phyloP scores from a whole-genome alignment of 2,113 vertebrate genomes.

The Cichladusa arquata region DNA sequence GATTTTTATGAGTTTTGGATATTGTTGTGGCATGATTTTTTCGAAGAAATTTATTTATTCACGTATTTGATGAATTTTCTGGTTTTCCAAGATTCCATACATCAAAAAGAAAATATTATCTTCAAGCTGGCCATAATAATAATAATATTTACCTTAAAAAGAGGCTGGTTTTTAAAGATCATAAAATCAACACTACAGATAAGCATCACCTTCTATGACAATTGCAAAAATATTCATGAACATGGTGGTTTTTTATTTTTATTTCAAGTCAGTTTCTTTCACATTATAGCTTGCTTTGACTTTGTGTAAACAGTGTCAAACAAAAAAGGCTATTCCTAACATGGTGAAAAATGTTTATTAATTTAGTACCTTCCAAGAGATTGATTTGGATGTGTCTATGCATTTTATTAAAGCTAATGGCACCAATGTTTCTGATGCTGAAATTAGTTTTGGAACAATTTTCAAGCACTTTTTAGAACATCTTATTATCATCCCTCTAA shows the following conservation, averaged over 20 bases:
- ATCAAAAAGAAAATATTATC: background rate
- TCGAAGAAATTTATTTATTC: background rate
- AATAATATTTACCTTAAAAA: background rate
- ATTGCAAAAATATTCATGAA: background rate
- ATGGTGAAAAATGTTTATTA: background rate
- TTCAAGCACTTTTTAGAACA: conserved; percentile 8
- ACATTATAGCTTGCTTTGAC: background rate
- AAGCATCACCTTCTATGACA: background rate
- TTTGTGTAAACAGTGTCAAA: background rate
- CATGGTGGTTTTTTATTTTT: background rate
- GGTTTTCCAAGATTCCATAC: background rate
- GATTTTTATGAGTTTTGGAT: background rate
- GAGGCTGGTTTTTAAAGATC: background rate
- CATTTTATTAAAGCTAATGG: background rate
- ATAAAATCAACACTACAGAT: background rate
- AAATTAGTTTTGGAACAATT: conserved; percentile 27
- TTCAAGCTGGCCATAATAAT: background rate
- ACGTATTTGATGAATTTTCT: background rate
- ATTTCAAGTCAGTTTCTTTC: background rate
- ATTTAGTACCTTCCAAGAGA: background rate
- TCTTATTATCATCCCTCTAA: conserved; percentile 8
- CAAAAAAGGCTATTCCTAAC: background rate
- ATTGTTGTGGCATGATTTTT: background rate
- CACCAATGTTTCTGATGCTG: background rate
- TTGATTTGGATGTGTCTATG: background rate